Evolutionary conservation across 2,888 invertebrate species (phyloP), one percentile per base, ranked within the genome.

Genomic region (Malacosoma neustria): DNA sequence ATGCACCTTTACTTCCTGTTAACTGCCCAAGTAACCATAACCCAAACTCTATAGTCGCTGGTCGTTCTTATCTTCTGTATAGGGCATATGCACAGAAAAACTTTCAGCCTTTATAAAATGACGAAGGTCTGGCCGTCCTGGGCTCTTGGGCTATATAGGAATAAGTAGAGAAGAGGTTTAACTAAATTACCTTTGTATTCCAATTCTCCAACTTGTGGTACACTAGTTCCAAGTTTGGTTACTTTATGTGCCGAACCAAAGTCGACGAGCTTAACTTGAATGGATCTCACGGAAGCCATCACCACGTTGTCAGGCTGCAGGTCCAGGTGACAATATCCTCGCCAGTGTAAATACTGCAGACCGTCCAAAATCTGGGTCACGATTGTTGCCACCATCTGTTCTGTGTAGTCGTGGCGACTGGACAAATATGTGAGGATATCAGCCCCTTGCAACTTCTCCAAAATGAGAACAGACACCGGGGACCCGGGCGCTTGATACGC

Each of bases 241-340:
- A 96, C 93, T 56, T 89, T 89, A 54, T 93, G 92, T 1, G 97
- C 93, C 3, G 93, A 91, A 0, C 97, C 98, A 65, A 98, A 93
- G 76, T 99, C 98, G 4, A 96, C 92, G 33, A 99, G 77, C 74
- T 98, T 98, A 2, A 98, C 90, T 71, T 95, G 93, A 5, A 93
- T 89, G 0, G 93, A 92, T 48, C 96, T 87, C 11, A 95, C 92
- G 0, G 93, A 92, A 1, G 93, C 91, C 93, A 98, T 95, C 2
- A 98, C 95, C 13, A 99, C 89, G 72, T 99, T 99, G 65, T 97
- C 97, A 0, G 98, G 98, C 72, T 98, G 96, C 34, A 98, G 85
- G 69, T 97, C 94, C 43, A 97, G 79, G 70, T 97, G 96, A 52
- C 94, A 93, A 50, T 92, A 91, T 2, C 97, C 97, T 56, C 95